These are phyloP conservation scores for Lasioglossum albipes DNA, from an alignment of 1,140 invertebrate genomes.

Conservation along the genomic window DNA sequence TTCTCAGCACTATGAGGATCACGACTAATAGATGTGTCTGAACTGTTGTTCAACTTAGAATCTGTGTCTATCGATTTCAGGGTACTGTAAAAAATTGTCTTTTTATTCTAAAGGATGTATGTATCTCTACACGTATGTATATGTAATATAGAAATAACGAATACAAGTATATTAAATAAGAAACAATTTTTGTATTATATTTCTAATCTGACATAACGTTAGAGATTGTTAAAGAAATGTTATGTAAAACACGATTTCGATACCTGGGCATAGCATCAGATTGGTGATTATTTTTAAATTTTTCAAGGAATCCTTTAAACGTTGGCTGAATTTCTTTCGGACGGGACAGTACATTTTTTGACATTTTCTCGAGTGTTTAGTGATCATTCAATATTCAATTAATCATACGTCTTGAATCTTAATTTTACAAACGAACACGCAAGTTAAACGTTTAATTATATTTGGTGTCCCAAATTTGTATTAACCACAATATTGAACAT, in stretches of 20 bases:
- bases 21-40: background rate
- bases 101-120: background rate
- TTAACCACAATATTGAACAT: background rate
- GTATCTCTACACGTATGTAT: background rate
- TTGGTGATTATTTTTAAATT: slow-evolving; percentile 9
- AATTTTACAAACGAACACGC: background rate
- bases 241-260: background rate
- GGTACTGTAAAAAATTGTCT: slow-evolving; percentile 38
- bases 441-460: background rate
- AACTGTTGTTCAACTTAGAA: background rate
- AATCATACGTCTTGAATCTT: background rate
- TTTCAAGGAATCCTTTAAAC: slow-evolving; percentile 46
- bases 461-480: background rate
- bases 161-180: background rate
- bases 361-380: slow-evolving; percentile 41
- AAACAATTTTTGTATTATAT: background rate
- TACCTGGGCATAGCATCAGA: slow-evolving; percentile 30
- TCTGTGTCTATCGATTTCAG: slow-evolving; percentile 22
- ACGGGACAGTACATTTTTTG: slow-evolving; percentile 27
- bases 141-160: background rate
- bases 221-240: background rate
- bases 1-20: background rate
- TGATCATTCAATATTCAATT: background rate
- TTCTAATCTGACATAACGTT: background rate
- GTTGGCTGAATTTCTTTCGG: slow-evolving; percentile 40